These are phyloP conservation scores for Numenius phaeopus DNA, from an alignment of 2,797 vertebrate genomes.

Conservation along the genomic window DNA sequence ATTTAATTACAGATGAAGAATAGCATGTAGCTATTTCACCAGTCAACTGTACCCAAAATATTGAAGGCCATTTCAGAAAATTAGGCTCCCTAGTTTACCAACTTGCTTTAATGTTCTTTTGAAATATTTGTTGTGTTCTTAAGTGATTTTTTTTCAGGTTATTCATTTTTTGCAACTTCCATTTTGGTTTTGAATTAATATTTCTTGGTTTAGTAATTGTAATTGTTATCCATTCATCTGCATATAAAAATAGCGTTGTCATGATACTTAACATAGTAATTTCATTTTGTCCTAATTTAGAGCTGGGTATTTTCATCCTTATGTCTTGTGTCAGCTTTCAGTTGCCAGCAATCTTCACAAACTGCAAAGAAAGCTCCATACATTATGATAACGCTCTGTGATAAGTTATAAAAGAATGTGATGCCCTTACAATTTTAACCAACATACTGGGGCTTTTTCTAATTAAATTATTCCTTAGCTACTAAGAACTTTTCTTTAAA, in stretches of 20 bases:
- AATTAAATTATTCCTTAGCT: not conserved
- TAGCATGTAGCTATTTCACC: not conserved
- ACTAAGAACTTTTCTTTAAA: not conserved
- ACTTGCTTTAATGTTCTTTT: not conserved
- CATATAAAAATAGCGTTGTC: not conserved
- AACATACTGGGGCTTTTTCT: not conserved
- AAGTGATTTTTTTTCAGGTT: not conserved
- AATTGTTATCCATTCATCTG: not conserved
- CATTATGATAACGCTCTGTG: not conserved
- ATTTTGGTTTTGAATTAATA: not conserved
- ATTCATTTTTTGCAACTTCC: not conserved
- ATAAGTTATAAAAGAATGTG: not conserved
- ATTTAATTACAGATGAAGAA: not conserved
- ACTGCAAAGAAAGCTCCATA: not conserved
- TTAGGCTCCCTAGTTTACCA: not conserved
- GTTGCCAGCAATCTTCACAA: slow-evolving; percentile 4
- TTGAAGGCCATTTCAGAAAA: slow-evolving; percentile 14
- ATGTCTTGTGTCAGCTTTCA: not conserved
- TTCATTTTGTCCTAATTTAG: not conserved
- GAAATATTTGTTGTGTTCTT: not conserved
- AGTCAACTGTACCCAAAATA: not conserved
- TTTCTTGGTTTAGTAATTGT: not conserved
- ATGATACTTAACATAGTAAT: not conserved
- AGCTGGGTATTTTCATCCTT: not conserved
- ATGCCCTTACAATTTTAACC: not conserved